Conservation (phyloP, 2,888 invertebrate genomes). For the Cabera pusaria region DNA sequence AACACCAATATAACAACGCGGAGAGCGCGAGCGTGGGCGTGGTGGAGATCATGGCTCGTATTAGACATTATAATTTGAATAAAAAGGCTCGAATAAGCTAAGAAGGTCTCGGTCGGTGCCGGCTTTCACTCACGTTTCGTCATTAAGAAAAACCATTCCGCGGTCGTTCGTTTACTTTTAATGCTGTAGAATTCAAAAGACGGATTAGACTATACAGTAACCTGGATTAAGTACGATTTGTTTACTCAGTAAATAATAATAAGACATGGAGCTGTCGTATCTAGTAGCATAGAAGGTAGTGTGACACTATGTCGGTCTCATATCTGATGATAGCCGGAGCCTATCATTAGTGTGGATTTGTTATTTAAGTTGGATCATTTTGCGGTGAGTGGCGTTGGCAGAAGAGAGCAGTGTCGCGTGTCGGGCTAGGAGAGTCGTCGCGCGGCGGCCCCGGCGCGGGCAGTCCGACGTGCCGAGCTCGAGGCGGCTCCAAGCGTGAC, state of each 20-base stretch:
- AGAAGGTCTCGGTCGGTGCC: conserved; percentile 52
- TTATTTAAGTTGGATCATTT: conserved; percentile 12
- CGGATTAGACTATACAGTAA: too few species aligned
- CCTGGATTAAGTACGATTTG: conserved; percentile 4
- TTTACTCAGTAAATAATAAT: too few species aligned
- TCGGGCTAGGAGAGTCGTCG: conserved; percentile 24
- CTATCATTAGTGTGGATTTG: conserved; percentile 9
- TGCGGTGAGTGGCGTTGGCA: conserved; percentile 10
- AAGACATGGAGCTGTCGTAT: too few species aligned
- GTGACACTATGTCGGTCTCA: too few species aligned
- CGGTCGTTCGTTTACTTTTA: conserved; percentile 48
- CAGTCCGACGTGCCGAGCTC: conserved; percentile 13
- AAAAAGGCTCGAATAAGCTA: conserved; percentile 48
- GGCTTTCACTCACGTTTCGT: conserved; percentile 74
- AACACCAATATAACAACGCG: conserved; percentile 34
- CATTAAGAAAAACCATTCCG: conserved; percentile 59
- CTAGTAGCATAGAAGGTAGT: too few species aligned
- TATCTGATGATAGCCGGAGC: conserved; percentile 17
- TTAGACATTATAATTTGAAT: conserved; percentile 50
- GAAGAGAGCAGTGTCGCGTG: conserved; percentile 12
- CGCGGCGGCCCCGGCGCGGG: conserved; percentile 23
- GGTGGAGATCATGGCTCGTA: conserved; percentile 39
- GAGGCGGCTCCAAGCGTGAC: conserved; percentile 71
- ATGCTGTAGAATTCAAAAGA: conserved; percentile 15
- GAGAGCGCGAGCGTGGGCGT: conserved; percentile 25